Conservation (phyloP, 2,888 invertebrate species). For the Scaptomyza reducta region DNA sequence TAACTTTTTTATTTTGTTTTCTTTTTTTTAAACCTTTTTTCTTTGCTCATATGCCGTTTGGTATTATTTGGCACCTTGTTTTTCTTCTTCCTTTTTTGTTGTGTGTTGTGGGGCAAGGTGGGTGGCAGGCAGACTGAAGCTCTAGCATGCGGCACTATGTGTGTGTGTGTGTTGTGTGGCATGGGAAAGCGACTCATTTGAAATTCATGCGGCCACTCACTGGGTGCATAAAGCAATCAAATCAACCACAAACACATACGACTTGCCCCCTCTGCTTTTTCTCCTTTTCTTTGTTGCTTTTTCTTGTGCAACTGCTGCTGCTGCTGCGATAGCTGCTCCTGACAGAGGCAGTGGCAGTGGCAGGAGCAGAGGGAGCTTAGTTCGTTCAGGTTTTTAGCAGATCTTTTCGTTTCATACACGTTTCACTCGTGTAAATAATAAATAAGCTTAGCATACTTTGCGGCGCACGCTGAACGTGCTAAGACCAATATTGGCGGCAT, state of each 20-base stretch:
- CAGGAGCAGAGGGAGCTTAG: slow-evolving; percentile 1
- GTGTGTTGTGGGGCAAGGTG: slow-evolving; percentile 3
- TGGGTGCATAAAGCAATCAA: slow-evolving; percentile 83
- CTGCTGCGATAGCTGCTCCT: not conserved
- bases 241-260: slow-evolving; percentile 78
- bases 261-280: slow-evolving; percentile 10
- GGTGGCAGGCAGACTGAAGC: not conserved
- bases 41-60: slow-evolving; percentile 40
- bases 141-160: slow-evolving; percentile 21
- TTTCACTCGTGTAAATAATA: slow-evolving; percentile 80
- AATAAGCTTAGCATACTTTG: slow-evolving; percentile 78
- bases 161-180: slow-evolving; percentile 3
- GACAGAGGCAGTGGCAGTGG: not conserved
- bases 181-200: slow-evolving; percentile 68
- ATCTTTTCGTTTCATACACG: slow-evolving; percentile 69
- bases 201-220: slow-evolving; percentile 83
- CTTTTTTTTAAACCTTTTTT: slow-evolving; percentile 33
- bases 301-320: not conserved
- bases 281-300: not conserved
- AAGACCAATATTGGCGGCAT: slow-evolving; percentile 55
- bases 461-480: slow-evolving; percentile 65
- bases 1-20: slow-evolving; percentile 24
- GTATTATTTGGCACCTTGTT: slow-evolving; percentile 51
- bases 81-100: slow-evolving; percentile 15
- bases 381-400: slow-evolving; percentile 59